phyloP scores from a whole-genome alignment of 2,888 invertebrate genomes.

The Eumacrocentrus americanus region DNA sequence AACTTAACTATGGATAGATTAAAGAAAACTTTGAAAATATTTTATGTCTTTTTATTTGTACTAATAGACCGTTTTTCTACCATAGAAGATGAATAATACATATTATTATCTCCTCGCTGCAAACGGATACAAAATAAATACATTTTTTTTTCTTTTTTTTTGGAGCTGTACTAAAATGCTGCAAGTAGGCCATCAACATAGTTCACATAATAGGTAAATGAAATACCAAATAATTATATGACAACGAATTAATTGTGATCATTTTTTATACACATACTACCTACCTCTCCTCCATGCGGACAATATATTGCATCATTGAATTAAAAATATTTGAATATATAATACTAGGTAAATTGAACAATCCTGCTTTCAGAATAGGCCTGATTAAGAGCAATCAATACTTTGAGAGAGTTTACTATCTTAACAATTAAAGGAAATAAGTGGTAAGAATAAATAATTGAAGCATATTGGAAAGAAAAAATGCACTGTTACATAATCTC shows the following conservation, averaged over 20 bases:
- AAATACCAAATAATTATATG: not conserved
- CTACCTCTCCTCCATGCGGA: not conserved
- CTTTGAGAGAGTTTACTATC: conserved; percentile 6
- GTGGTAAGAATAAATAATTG: conserved; percentile 22
- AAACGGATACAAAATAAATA: not conserved
- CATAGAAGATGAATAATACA: not conserved
- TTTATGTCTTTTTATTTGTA: not conserved
- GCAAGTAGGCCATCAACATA: conserved; percentile 2
- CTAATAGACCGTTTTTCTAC: not conserved
- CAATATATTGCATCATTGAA: conserved; percentile 25
- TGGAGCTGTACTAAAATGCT: not conserved
- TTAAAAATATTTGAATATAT: conserved; percentile 23
- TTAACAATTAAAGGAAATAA: conserved; percentile 13
- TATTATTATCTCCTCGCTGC: not conserved
- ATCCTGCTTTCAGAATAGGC: conserved; percentile 48
- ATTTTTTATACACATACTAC: conserved; percentile 5
- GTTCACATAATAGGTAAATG: not conserved
- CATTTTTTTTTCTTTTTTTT: not conserved
- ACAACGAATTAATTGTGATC: not conserved
- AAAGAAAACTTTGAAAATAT: not conserved
- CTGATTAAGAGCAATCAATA: conserved; percentile 30
- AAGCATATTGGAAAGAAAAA: conserved; percentile 10
- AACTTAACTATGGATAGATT: not conserved
- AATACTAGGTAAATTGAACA: conserved; percentile 15
- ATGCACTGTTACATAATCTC: conserved; percentile 25